Evolutionary conservation across 2,888 invertebrate genomes (phyloP).

Genomic region (Drosophila kanekoi): DNA sequence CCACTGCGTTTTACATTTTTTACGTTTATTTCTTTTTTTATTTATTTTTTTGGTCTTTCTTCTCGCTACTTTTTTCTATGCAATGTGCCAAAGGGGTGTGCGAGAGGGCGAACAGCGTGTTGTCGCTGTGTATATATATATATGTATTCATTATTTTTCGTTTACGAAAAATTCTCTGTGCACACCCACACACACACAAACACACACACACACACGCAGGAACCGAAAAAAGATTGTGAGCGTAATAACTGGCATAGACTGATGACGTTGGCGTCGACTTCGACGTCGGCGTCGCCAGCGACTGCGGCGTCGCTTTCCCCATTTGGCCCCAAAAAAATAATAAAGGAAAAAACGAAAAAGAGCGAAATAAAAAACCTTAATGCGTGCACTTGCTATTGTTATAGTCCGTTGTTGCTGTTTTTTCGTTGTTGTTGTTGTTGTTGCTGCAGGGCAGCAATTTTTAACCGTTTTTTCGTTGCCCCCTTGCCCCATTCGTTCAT

Average conservation of each 20-base stretch:
- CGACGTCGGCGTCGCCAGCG: constrained; percentile 28
- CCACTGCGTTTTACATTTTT: constrained; percentile 71
- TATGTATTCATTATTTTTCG: constrained; percentile 80
- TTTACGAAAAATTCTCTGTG: constrained; percentile 76
- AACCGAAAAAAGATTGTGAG: constrained; percentile 75
- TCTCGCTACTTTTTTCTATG: constrained; percentile 79
- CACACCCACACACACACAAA: constrained; percentile 52
- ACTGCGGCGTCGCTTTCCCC: constrained; percentile 58
- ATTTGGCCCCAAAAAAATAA: constrained; percentile 67
- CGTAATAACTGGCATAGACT: constrained; percentile 78
- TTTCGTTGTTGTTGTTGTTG: constrained; percentile 36
- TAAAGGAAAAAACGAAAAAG: constrained; percentile 35
- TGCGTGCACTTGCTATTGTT: constrained; percentile 76
- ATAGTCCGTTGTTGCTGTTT: constrained; percentile 26
- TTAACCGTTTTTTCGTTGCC: constrained; percentile 60
- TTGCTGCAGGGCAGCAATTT: constrained; percentile 69
- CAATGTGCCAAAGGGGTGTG: constrained; percentile 55
- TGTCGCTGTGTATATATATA: constrained; percentile 58
- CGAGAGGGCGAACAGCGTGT: constrained; percentile 18
- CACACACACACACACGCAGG: constrained; percentile 22
- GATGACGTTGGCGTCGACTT: constrained; percentile 59
- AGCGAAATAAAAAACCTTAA: constrained; percentile 62
- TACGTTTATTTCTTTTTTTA: constrained; percentile 38
- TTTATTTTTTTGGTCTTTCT: constrained; percentile 68
- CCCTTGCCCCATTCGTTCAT: constrained; percentile 29